Evolutionary conservation across 2,113 vertebrate genomes (phyloP).

Genomic region (Saguinus midas): DNA sequence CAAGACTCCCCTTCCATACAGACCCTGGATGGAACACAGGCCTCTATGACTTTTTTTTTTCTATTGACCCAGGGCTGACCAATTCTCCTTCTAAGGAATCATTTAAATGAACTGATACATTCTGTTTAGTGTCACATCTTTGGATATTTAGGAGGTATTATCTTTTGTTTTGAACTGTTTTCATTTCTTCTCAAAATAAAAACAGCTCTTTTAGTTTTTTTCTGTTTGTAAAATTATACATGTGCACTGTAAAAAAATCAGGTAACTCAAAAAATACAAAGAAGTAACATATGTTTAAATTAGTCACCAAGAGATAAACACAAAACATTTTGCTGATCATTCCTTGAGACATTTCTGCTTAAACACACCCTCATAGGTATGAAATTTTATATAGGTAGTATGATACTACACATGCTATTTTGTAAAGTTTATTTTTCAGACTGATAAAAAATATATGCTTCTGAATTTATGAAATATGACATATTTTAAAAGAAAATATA

Average conservation of each 20-base stretch:
- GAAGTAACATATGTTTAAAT: conserved; percentile 40
- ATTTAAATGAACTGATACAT: neutral
- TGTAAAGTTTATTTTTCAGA: conserved; percentile 47
- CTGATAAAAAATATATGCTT: conserved; percentile 22
- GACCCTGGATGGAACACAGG: neutral
- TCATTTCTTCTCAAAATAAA: conserved; percentile 40
- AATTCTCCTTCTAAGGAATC: neutral
- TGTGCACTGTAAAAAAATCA: neutral
- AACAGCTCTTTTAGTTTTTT: neutral
- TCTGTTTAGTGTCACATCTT: neutral
- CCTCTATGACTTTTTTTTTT: neutral
- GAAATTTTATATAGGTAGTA: conserved; percentile 1
- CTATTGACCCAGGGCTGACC: neutral
- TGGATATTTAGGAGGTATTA: neutral
- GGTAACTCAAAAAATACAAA: conserved; percentile 25
- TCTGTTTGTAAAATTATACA: neutral
- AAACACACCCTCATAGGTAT: neutral
- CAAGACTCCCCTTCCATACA: neutral
- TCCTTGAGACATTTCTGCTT: conserved; percentile 43
- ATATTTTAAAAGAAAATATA: conserved; percentile 29
- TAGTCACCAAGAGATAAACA: neutral
- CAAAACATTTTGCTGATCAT: neutral
- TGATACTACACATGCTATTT: neutral
- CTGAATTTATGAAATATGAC: conserved; percentile 41
- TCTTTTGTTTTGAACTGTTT: neutral